These are phyloP conservation scores for Hydrophis major DNA, from an alignment of 2,797 vertebrate species.

Conservation along the genomic window DNA sequence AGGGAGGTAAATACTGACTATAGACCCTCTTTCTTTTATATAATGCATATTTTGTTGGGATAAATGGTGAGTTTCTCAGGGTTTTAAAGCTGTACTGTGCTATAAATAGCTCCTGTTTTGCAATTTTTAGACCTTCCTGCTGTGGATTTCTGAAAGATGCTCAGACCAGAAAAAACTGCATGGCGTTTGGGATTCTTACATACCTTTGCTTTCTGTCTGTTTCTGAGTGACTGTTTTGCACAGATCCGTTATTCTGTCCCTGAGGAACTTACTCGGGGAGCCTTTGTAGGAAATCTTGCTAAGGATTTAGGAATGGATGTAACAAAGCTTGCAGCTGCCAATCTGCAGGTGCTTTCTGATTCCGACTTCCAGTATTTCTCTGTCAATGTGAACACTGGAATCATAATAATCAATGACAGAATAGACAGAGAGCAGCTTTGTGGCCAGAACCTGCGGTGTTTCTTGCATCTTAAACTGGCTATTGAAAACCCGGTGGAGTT, in stretches of 20 bases:
- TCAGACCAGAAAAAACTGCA: constrained; percentile 55
- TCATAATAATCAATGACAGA: constrained; percentile 78
- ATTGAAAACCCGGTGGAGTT: constrained; percentile 76
- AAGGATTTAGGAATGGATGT: constrained; percentile 77
- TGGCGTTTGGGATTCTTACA: constrained; percentile 62
- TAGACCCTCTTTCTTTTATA: constrained; percentile 51
- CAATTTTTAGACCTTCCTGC: constrained; percentile 56
- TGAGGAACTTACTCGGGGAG: constrained; percentile 78
- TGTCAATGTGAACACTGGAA: constrained; percentile 75
- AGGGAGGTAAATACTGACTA: constrained; percentile 63
- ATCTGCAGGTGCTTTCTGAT: constrained; percentile 76
- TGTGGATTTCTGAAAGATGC: constrained; percentile 61
- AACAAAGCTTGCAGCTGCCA: constrained; percentile 76
- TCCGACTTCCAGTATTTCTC: constrained; percentile 79
- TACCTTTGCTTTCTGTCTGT: constrained; percentile 66
- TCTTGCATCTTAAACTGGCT: constrained; percentile 74
- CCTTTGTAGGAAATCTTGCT: constrained; percentile 78
- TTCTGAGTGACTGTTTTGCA: constrained; percentile 67
- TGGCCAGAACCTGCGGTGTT: constrained; percentile 74
- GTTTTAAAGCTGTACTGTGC: constrained; percentile 13
- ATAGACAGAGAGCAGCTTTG: constrained; percentile 81
- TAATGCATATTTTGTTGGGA: constrained; percentile 17
- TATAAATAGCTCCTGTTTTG: constrained; percentile 28
- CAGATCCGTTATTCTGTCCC: constrained; percentile 82
- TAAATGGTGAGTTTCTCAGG: constrained; percentile 2